These are phyloP conservation scores for Hippocampus comes DNA, from an alignment of 2,113 vertebrate species.

Conservation along the genomic window DNA sequence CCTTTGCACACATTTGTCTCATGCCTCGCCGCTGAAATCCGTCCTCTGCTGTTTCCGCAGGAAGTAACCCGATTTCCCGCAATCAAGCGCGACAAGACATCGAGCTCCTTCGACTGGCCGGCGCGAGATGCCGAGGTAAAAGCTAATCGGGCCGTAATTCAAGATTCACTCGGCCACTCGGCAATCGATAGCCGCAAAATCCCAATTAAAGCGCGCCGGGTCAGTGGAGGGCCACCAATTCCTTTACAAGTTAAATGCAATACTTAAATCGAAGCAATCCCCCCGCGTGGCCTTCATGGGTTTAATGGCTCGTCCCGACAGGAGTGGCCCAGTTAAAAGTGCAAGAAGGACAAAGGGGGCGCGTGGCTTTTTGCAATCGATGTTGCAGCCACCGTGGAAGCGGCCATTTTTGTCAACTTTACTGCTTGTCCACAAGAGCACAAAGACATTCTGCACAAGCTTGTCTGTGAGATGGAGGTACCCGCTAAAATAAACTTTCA, in stretches of 20 bases:
- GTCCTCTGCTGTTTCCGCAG: constrained; percentile 46
- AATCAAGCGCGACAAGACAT: constrained; percentile 64
- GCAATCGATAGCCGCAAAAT: constrained; percentile 76
- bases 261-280: constrained; percentile 71
- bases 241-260: constrained; percentile 77
- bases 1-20: background rate
- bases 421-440: background rate
- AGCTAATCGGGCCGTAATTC: constrained; percentile 74
- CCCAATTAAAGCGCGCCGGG: constrained; percentile 75
- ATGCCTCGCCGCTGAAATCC: constrained; percentile 4
- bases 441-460: background rate
- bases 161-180: constrained; percentile 61
- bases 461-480: background rate
- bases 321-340: constrained; percentile 62
- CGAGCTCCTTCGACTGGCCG: constrained; percentile 54
- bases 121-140: constrained; percentile 61
- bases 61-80: constrained; percentile 47
- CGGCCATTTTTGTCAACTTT: constrained; percentile 4
- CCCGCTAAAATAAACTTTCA: background rate
- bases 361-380: constrained; percentile 32
- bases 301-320: constrained; percentile 68
- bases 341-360: constrained; percentile 41
- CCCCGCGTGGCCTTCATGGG: constrained; percentile 67
- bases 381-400: background rate
- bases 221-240: constrained; percentile 74